Evolutionary conservation across 1,140 invertebrate genomes (phyloP), one percentile per base, ranked within the genome.

Genomic region (Cyphomyrmex costatus): DNA sequence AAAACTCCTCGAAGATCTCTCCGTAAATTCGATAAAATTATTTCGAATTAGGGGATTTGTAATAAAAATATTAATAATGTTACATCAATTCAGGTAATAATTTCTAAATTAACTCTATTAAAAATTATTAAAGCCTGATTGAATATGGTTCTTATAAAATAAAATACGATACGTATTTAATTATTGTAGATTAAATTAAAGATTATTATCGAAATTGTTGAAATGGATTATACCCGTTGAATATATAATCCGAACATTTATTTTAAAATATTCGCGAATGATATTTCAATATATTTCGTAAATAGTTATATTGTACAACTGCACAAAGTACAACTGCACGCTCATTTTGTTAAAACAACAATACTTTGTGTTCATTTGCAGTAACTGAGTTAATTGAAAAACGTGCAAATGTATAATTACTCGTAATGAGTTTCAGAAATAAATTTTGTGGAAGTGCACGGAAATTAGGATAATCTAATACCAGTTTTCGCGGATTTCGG

Each of bases 1-100:
- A 46, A 65, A 76, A 21, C 2, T 79, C 77, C 61, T 68, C 77
- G 77, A 53, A 53, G 61, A 68, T 80, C 65, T 24, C 21, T 24
- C 14, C 16, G 46, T 16, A 19, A 63, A 61, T 21, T 8, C 53
- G n/a, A 21, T 16, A 60, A 58, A 36, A 24, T 42, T 24, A 42
- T 74, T 58, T 36, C 14, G 0, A 21, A 19, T n/a, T 56, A 21
- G 8, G 63, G 5, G 36, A 16, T 24, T 68, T 6, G 1, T 1
- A 19, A 16, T 6, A 19, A 24, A 68, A 49, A 49, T 49, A 10
- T 49, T 16, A 49, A 49, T 46, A 68, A 49, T 49, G 21, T 30
- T 30, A 8, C n/a, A 49, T 68, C 36, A 12, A 27, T 49, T 12
- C 33, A 65, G 19, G 1, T 49, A 21, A 24, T 24, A 68, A 36